These are phyloP conservation scores for Steinernema hermaphroditum DNA, from an alignment of 2,888 invertebrate genomes.

Conservation along the genomic window DNA sequence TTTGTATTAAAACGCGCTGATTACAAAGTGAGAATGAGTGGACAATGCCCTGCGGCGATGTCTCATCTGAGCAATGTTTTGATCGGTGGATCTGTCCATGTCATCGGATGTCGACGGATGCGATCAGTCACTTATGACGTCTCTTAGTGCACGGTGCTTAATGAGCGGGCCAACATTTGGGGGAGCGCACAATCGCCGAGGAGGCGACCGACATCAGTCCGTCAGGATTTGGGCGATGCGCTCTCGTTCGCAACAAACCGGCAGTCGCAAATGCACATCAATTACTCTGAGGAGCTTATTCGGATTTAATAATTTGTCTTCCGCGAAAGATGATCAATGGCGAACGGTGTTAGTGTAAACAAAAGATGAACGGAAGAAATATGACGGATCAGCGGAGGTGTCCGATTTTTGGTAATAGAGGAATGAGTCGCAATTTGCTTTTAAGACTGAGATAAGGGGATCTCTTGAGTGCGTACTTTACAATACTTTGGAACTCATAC, in stretches of 20 bases:
- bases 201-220: background rate
- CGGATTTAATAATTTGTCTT: conserved; percentile 20
- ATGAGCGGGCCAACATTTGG: no score
- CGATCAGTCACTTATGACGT: conserved; percentile 18
- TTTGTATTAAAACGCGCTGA: no score
- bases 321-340: background rate
- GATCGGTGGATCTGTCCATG: conserved; percentile 14
- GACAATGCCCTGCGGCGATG: background rate
- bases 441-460: no score
- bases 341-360: background rate
- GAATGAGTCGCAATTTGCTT: no score
- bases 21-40: background rate
- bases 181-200: background rate
- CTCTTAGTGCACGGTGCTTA: no score
- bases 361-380: background rate
- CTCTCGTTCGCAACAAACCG: background rate
- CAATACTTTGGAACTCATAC: no score
- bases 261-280: background rate
- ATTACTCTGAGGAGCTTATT: conserved; percentile 1
- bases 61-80: conserved; percentile 1
- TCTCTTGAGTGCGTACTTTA: no score
- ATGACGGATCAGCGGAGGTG: background rate
- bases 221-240: background rate
- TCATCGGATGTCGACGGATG: background rate
- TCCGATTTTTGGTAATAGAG: no score